Evolutionary conservation across 2,888 invertebrate genomes (phyloP).

Genomic region (Lysandra bellargus): DNA sequence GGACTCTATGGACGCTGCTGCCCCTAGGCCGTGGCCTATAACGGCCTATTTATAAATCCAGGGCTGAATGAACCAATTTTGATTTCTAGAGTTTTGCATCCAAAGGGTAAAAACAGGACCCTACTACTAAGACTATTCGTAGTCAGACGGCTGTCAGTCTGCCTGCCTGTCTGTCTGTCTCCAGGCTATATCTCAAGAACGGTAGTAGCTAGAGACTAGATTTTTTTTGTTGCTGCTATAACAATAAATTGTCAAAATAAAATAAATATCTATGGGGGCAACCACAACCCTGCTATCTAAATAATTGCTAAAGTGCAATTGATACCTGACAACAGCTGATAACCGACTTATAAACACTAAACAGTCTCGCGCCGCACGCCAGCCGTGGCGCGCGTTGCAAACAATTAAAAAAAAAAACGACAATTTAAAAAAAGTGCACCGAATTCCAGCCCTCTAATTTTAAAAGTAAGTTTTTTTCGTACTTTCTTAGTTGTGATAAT

Average conservation of each 20-base stretch:
- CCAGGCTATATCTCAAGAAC: no score
- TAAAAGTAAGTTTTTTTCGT: neutral
- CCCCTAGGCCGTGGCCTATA: no score
- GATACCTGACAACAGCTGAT: slow-evolving; percentile 23
- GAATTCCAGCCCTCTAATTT: neutral
- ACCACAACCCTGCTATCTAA: neutral
- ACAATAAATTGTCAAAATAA: no score
- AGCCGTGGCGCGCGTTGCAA: slow-evolving; percentile 19
- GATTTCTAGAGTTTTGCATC: no score
- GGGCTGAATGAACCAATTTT: no score
- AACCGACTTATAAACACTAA: slow-evolving; percentile 37
- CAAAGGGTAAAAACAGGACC: no score
- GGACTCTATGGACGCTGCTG: no score
- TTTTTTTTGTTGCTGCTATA: neutral
- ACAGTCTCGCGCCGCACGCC: slow-evolving; percentile 38
- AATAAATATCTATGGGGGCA: neutral
- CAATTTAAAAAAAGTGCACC: neutral
- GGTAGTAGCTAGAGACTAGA: no score
- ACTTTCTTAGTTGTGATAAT: neutral
- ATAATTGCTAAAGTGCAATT: neutral
- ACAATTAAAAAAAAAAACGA: neutral
- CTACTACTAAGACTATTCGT: no score
- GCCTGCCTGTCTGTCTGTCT: no score
- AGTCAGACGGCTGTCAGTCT: no score
- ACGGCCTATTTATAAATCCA: no score